Base-by-base conservation (phyloP, 2,888 invertebrate genomes). In the Torymus tubicola region DNA sequence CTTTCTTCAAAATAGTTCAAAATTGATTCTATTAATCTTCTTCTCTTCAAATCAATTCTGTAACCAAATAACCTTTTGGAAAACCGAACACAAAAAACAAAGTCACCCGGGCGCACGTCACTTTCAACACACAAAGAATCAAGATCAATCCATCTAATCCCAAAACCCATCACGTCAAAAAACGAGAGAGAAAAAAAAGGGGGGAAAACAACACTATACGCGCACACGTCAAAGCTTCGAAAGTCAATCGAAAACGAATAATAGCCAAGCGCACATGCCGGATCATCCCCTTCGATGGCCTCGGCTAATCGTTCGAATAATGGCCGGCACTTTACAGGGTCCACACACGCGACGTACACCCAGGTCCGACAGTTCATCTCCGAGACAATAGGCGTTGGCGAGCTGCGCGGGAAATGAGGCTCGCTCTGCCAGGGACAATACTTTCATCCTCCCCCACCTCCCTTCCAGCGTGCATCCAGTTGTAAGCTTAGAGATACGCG, bases 281-380 rank as follows among this genome's bases (percentile, higher is more conserved):
- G n/a, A 74, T 65, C 73, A 65, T 61, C 31, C 31, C 31, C 31
- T 2, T 2, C 50, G 57, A 50, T 50, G 68, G 68, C 42, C 14
- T 57, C 50, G 42, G 58, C 74, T 74, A 74, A 74, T 58, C 74
- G 67, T 21, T 21, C 16, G 53, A 72, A 72, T 72, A 72, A 72
- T 63, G 63, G 24, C 50, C n/a, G 67, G 58, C 50, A 67, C 67
- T 74, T 74, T 67, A 16, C 8, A 67, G 58, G 57, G 14, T 21
- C 18, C 50, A 31, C 52, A 31, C 24, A 53, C 13, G 1, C 31
- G 24, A 69, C 57, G 16, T 16, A 16, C 57, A 16, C 63, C 2
- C 31, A 3, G 31, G 24, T n/a, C 61, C 53, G 14, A 52, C 55
- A 52, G 18, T 60, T 52, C 67, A 68, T 53, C 55, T 52, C 50